Conservation (phyloP, 2,113 vertebrate genomes). For the Chunga burmeisteri region DNA sequence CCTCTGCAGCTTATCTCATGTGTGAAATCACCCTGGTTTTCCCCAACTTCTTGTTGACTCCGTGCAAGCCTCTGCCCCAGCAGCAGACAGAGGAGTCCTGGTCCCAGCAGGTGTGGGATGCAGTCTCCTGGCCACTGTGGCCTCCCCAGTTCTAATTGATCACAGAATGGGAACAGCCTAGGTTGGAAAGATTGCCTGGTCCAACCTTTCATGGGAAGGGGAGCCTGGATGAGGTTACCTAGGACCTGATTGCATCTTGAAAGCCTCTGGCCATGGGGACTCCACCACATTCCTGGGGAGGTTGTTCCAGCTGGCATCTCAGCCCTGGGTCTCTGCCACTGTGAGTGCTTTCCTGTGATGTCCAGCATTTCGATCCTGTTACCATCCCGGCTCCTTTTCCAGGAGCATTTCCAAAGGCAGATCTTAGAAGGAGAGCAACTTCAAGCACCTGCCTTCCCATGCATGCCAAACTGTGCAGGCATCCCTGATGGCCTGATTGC, state of each 20-base stretch:
- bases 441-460: not conserved
- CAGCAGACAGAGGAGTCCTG: not conserved
- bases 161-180: not conserved
- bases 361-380: not conserved
- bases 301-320: not conserved
- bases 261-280: not conserved
- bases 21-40: not conserved
- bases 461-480: fast-evolving
- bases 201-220: not conserved
- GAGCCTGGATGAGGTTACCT: not conserved
- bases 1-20: not conserved
- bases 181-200: not conserved
- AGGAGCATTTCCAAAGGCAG: not conserved
- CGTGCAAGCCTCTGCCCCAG: not conserved
- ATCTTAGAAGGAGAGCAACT: not conserved
- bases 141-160: not conserved
- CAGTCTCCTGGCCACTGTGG: fast-evolving
- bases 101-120: not conserved
- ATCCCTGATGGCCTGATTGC: not conserved
- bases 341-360: not conserved
- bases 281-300: not conserved
- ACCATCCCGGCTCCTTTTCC: not conserved
- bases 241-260: not conserved
- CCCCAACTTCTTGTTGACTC: not conserved
- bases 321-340: not conserved